These are phyloP conservation scores for Gorsachius goisagi DNA, from an alignment of 2,113 vertebrate species.

Conservation along the genomic window DNA sequence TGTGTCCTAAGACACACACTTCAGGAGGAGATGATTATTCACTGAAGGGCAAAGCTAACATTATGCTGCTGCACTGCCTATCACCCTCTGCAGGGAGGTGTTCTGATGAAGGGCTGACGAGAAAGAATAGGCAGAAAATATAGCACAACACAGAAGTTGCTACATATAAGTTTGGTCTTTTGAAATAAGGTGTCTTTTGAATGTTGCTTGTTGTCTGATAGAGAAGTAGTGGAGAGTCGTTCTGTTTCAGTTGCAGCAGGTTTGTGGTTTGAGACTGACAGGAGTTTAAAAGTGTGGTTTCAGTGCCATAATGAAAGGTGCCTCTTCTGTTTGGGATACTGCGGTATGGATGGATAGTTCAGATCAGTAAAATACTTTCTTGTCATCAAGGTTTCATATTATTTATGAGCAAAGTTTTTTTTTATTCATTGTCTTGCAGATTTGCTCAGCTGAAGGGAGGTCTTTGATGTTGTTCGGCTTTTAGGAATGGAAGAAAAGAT, in stretches of 20 bases:
- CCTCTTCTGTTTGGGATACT: neutral
- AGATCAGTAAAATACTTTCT: neutral
- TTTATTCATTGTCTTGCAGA: neutral
- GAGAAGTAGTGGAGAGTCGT: neutral
- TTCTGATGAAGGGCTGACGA: neutral
- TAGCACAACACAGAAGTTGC: neutral
- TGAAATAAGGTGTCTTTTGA: neutral
- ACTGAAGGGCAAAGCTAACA: neutral
- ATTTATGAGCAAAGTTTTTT: neutral
- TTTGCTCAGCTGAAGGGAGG: neutral
- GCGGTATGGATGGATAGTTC: neutral
- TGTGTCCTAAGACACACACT: neutral
- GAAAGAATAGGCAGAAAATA: neutral
- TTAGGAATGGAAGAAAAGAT: neutral
- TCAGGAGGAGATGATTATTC: neutral
- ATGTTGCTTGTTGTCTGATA: neutral
- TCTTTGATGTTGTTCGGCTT: neutral
- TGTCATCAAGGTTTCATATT: neutral
- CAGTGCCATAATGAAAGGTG: neutral
- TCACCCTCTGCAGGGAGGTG: neutral
- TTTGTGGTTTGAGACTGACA: neutral
- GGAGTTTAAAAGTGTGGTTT: neutral
- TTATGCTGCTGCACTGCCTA: neutral
- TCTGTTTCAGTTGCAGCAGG: neutral
- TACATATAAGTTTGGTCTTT: neutral